A percentile compares a stretch with the other conserved stretches of the same genome.
These are phyloP conservation scores for Drosophila tristis DNA, from an alignment of 1,140 invertebrate genomes.

Conservation along the genomic window DNA sequence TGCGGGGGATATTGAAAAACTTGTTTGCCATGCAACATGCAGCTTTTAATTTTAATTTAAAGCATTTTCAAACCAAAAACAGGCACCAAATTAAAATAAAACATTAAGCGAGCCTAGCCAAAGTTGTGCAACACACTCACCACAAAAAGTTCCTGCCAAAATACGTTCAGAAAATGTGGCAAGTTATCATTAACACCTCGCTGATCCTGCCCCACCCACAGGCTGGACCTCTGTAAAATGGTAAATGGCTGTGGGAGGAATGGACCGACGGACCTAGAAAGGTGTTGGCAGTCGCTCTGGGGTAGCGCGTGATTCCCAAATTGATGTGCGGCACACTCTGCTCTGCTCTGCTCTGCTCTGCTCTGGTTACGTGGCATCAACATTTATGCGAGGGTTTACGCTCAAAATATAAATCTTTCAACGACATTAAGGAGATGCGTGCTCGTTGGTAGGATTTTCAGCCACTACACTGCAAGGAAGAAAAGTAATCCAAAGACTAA, in stretches of 20 bases:
- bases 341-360: neutral
- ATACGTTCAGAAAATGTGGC: slow-evolving; percentile 43
- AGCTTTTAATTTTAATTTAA: slow-evolving; percentile 23
- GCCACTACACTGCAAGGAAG: slow-evolving; percentile 9
- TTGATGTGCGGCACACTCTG: slow-evolving; percentile 52
- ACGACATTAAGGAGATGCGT: slow-evolving; percentile 35
- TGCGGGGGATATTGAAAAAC: slow-evolving; percentile 35
- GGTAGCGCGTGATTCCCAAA: slow-evolving; percentile 41
- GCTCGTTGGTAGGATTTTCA: slow-evolving; percentile 19
- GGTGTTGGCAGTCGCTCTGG: slow-evolving; percentile 47
- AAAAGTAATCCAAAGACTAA: too few relatives aligned
- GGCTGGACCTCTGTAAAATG: slow-evolving; percentile 11
- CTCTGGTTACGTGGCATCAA: slow-evolving; percentile 48
- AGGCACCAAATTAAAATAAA: slow-evolving; percentile 23
- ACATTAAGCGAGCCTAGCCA: slow-evolving; percentile 19
- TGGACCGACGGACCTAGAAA: slow-evolving; percentile 23
- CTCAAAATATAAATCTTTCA: slow-evolving; percentile 63
- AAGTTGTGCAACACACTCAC: slow-evolving; percentile 17
- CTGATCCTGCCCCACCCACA: slow-evolving; percentile 39
- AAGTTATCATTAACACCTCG: slow-evolving; percentile 68
- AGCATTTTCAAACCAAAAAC: slow-evolving; percentile 23
- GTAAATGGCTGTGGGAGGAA: slow-evolving; percentile 25
- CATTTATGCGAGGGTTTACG: slow-evolving; percentile 66
- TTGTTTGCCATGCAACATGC: slow-evolving; percentile 15
- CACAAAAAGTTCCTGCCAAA: slow-evolving; percentile 18